Conservation (phyloP, 2,888 invertebrate genomes). For the Apantesis nais region DNA sequence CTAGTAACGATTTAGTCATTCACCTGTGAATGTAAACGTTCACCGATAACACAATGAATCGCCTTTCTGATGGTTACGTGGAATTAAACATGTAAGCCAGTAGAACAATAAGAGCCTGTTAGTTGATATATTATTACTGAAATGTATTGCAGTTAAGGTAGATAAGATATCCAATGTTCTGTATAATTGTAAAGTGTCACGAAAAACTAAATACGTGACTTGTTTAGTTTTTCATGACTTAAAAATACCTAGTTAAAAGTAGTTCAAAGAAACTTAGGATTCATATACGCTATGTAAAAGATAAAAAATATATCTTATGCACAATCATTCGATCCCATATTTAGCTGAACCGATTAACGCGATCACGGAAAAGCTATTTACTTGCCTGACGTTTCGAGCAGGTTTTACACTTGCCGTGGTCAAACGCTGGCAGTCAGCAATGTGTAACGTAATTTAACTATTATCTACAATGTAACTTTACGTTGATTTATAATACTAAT, state of each 20-base stretch:
- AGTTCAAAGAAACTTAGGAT: neutral
- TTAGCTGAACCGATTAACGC: too few species aligned
- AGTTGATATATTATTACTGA: neutral
- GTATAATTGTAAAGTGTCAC: neutral
- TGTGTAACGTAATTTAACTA: neutral
- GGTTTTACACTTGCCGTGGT: neutral
- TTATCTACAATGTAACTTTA: neutral
- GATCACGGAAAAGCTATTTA: neutral
- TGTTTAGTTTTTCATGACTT: too few species aligned
- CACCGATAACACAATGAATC: neutral
- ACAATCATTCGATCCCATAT: too few species aligned
- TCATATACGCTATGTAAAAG: neutral
- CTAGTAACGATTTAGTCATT: neutral
- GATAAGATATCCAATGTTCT: neutral
- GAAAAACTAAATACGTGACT: too few species aligned
- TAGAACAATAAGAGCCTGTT: neutral
- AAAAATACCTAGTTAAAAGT: neutral
- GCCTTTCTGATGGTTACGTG: neutral
- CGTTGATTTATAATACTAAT: neutral
- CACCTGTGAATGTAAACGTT: neutral
- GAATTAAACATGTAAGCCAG: neutral
- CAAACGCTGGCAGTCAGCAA: neutral
- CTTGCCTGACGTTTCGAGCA: neutral
- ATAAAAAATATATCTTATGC: too few species aligned
- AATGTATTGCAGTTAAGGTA: neutral